Evolutionary conservation across 2,797 vertebrate genomes (phyloP).

Genomic region (Tapirus indicus): DNA sequence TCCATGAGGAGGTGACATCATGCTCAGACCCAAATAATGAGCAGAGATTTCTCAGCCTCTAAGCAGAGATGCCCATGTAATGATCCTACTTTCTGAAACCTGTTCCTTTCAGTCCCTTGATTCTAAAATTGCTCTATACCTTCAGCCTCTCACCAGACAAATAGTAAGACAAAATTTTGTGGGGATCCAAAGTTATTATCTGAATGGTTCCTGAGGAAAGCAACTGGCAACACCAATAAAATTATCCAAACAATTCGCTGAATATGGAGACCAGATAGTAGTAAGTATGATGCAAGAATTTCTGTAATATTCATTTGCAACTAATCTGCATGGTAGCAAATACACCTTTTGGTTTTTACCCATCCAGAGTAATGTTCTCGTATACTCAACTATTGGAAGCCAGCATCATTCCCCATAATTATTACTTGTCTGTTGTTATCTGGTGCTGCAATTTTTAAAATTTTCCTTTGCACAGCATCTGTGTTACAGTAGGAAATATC

Average conservation of each 20-base stretch:
- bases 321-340: neutral
- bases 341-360: neutral
- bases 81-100: neutral
- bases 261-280: neutral
- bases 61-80: neutral
- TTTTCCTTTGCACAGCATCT: neutral
- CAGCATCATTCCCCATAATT: neutral
- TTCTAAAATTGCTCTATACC: neutral
- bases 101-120: neutral
- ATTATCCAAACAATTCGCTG: neutral
- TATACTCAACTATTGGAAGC: neutral
- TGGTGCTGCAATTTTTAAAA: neutral
- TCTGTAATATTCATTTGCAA: neutral
- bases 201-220: neutral
- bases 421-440: neutral
- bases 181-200: neutral
- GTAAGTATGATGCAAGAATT: neutral
- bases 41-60: neutral
- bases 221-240: neutral
- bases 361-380: neutral
- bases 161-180: neutral
- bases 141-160: conserved; percentile 5
- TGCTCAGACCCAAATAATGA: neutral
- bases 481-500: neutral
- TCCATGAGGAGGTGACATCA: neutral